Evolutionary conservation across 2,797 vertebrate species (phyloP), one percentile per base, ranked within the genome.

Genomic region (Squalus acanthias): DNA sequence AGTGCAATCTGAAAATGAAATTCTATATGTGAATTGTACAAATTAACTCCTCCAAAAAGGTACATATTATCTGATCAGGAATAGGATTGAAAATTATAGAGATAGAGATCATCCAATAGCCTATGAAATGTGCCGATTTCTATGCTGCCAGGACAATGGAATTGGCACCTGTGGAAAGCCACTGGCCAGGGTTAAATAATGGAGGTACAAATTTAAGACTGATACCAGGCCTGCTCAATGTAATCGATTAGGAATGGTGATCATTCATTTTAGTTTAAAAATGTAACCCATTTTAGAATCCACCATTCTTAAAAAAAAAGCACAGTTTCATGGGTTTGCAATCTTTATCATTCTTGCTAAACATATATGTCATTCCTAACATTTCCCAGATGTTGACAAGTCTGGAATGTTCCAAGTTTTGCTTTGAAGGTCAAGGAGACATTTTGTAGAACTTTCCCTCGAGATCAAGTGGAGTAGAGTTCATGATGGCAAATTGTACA

Each of bases 381-480:
- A 93, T 39, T 93, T 93, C 39, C 63, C 65, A 93, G 82, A 85
- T 50, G 82, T 85, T 85, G 46, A 85, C 82, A 50, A 50, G 82
- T 69, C 7, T 93, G 91, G 63, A 69, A 93, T 46, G 63, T 46
- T 60, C 65, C n/a, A 22, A 69, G 65, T 24, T 67, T 93, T 69
- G 20, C 65, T 69, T 93, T 69, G 91, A 69, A 69, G 91, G 91
- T 93, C 91, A 93, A 39, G 91, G 65, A 93, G n/a, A 67, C 39
- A 91, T 91, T 91, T 91, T 91, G 57, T 91, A 7, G 88, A 63
- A 12, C 12, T 63, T 91, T 33, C 60, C 29, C 57, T 63, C 39
- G 39, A 69, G n/a, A 69, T 93, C 9, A 67, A 46, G n/a, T 24
- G 17, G 29, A 8, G n/a, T 17, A 12, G 63, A 85, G 46, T 50